Conservation (phyloP, 2,888 invertebrate genomes). For the Drosophila nr. fundita region DNA sequence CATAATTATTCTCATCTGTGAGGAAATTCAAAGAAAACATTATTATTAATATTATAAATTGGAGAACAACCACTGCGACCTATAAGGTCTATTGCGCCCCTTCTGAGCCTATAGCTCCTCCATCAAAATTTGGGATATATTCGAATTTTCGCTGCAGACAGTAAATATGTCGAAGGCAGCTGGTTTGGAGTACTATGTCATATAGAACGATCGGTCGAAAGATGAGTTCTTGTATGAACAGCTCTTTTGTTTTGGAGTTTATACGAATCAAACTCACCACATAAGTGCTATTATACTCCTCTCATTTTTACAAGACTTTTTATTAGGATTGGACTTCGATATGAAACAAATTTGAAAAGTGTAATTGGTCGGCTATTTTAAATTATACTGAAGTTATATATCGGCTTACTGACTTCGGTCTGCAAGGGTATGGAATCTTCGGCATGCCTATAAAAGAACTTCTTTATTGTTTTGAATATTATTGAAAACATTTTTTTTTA, state of each 20-base stretch:
- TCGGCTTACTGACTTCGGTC: not conserved
- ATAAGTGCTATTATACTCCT: not conserved
- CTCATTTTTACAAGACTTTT: not conserved
- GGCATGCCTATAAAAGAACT: rapidly evolving
- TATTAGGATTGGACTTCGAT: not conserved
- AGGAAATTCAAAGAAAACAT: not conserved
- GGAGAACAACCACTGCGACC: too few species aligned
- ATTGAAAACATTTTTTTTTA: not conserved
- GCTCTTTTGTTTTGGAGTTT: not conserved
- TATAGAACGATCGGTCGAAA: not conserved
- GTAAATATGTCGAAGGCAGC: not conserved
- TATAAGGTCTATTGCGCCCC: too few species aligned
- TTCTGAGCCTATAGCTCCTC: too few species aligned
- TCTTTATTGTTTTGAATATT: not conserved
- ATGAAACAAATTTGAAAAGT: not conserved
- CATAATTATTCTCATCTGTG: not conserved
- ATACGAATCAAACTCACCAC: not conserved
- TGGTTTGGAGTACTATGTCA: not conserved
- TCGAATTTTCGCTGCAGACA: not conserved
- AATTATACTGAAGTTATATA: not conserved
- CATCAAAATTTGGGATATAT: too few species aligned
- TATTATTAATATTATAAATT: not conserved
- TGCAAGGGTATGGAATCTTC: not conserved
- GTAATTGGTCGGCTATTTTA: not conserved
- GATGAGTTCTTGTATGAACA: not conserved